phyloP scores from a whole-genome alignment of 2,888 invertebrate genomes.

The Sinohyriopsis cumingii region DNA sequence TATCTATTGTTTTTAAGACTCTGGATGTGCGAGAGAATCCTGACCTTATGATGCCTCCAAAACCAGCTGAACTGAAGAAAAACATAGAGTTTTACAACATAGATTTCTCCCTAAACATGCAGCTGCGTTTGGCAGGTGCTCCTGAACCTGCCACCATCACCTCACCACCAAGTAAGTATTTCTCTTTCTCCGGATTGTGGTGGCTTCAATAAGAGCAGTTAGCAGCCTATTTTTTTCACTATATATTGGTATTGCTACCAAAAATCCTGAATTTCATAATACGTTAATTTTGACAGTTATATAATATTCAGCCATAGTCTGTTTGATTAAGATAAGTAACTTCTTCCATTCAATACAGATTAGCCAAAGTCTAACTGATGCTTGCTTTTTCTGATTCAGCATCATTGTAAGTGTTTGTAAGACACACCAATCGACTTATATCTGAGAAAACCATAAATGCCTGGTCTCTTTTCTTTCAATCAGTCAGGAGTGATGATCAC shows the following conservation, averaged over 20 bases:
- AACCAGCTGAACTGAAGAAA: conserved; percentile 84
- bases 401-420: no score
- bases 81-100: conserved; percentile 93
- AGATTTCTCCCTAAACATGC: conserved; percentile 97
- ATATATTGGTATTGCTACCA: no score
- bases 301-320: no score
- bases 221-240: not conserved
- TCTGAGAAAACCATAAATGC: no score
- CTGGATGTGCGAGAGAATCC: conserved; percentile 93
- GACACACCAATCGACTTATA: no score
- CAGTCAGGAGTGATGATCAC: no score
- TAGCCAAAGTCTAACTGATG: no score
- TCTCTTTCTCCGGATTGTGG: not conserved
- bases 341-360: no score
- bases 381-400: no score
- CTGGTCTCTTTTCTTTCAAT: no score
- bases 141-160: conserved; percentile 74
- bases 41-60: conserved; percentile 97
- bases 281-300: no score
- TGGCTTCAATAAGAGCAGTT: not conserved
- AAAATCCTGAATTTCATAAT: not conserved
- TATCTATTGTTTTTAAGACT: conserved; percentile 68
- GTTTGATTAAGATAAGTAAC: no score
- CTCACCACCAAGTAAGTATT: conserved; percentile 53
- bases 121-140: conserved; percentile 92